Evolutionary conservation across 35 echinoderm and acorn worm species (phyloP), one percentile per base, ranked within the genome.

Genomic region (Holothuria glaberrima): DNA sequence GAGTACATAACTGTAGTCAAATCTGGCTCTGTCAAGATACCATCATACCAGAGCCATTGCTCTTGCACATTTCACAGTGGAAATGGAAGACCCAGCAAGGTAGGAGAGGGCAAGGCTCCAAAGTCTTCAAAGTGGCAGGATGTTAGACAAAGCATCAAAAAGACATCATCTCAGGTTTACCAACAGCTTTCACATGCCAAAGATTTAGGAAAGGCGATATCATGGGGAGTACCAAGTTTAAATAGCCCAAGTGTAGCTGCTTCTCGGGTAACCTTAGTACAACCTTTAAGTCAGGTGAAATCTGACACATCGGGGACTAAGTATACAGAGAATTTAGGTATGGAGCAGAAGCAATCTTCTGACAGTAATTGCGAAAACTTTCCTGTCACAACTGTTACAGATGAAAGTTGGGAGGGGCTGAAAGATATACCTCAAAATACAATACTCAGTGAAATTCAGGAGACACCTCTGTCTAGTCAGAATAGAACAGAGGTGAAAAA

Each of bases 151-250:
- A 78, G 18, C 33, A 78, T 78, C 29, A 45, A 78, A 10, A 28
- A 48, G 12, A 78, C 36, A 48, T 41, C 80, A 34, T 34, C 80
- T 64, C 54, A 84, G 80, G 80, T 63, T 21, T 84, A 84, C 57
- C 52, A 61, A 30, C 80, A 84, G 25, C 22, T 84, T 30, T 24
- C 57, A 22, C 57, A 61, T 84, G 80, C 59, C 80, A 84, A 84
- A 63, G 80, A 84, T 32, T 63, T 84, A 62, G 59, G 80, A 17
- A 59, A 84, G 21, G 27, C 33, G 26, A 19, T 84, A 13, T 84
- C 80, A 59, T 84, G 80, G 80, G 34, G 58, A 36, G 14, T 84
- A 22, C 80, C 80, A 19, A 20, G 80, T 13, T 36, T 84, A 17
- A 21, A 48, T 28, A 58, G 46, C 26, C 22, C 21, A 9, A 81